A percentile compares a stretch with the other conserved stretches of the same genome.
phyloP scores from a whole-genome alignment of 1,140 invertebrate species.

The Pectinophora gossypiella region DNA sequence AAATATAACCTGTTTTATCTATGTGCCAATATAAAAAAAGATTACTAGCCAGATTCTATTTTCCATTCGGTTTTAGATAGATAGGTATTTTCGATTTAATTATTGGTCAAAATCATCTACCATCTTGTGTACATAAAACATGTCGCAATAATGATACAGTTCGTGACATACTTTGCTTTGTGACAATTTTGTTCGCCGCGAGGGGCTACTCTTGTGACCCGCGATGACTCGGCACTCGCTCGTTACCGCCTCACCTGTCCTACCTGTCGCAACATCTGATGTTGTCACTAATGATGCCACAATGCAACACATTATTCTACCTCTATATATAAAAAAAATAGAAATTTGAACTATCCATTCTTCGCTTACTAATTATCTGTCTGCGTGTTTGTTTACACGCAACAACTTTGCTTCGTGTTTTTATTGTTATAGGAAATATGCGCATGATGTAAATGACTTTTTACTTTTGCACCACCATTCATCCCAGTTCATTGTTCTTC shows the following conservation, averaged over 20 bases:
- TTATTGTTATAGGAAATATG: conserved; percentile 50
- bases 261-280: conserved; percentile 33
- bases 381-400: conserved; percentile 14
- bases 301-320: conserved; percentile 17
- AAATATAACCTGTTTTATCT: too few relatives aligned
- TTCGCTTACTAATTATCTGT: conserved; percentile 20
- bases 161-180: conserved; percentile 60
- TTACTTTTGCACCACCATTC: conserved; percentile 64
- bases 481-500: conserved; percentile 68
- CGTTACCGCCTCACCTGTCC: conserved; percentile 64
- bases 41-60: too few relatives aligned
- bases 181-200: conserved; percentile 62
- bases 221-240: conserved; percentile 59
- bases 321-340: background rate
- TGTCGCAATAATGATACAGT: conserved; percentile 59
- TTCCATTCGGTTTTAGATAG: too few relatives aligned
- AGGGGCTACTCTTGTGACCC: conserved; percentile 56
- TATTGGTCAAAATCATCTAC: too few relatives aligned
- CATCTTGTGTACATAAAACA: too few relatives aligned
- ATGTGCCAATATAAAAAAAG: too few relatives aligned
- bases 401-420: conserved; percentile 31
- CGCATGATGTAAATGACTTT: conserved; percentile 66
- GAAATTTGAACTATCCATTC: background rate
- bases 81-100: too few relatives aligned
- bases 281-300: conserved; percentile 63